Base-by-base conservation (phyloP, 92 coral and sea anemone species). In the Hydrozoanthus gracilis region DNA sequence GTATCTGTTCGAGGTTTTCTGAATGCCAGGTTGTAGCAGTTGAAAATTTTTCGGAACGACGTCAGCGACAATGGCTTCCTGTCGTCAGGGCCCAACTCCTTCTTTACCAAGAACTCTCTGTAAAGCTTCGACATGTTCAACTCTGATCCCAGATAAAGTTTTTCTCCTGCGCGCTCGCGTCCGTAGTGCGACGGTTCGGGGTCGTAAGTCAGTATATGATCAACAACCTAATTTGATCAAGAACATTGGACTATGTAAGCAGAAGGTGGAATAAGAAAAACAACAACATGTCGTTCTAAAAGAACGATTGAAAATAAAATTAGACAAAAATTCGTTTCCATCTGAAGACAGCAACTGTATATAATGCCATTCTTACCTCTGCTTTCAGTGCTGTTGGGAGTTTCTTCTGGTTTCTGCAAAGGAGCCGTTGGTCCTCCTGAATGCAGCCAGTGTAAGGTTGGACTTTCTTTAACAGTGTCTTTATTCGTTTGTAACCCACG, bases 351-450 rank as follows among this genome's bases (percentile, higher is more conserved):
- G 0, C 14, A 77, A 77, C 83, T 77, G 83, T 77, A 0, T 6
- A 77, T 14, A 77, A 77, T 77, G 3, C 83, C 0, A 77, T 77
- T 14, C 83, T 77, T 6, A 77, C 83, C 83, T 77, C 83, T 77
- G 83, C 83, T 77, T 77, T 77, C 83, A 77, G 83, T 77, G 83
- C 83, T 14, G 68, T 77, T 77, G 67, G 67, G 12, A 77, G 27
- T 77, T 77, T 77, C 83, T 17, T 77, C 83, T 77, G 83, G 27
- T 77, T 77, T 77, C 83, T 16, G 71, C 84, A 78, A 0, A 78
- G 17, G 84, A 78, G 84, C 84, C 84, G 84, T 7, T 78, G 84
- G 84, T 56, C 84, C 84, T 78, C 84, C 84, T 78, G 84, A 78
- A 78, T 78, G 84, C 84, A 78, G 17, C 84, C 84, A 78, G 84